These are phyloP conservation scores for Cisticola juncidis DNA, from an alignment of 2,113 vertebrate species.

Conservation along the genomic window DNA sequence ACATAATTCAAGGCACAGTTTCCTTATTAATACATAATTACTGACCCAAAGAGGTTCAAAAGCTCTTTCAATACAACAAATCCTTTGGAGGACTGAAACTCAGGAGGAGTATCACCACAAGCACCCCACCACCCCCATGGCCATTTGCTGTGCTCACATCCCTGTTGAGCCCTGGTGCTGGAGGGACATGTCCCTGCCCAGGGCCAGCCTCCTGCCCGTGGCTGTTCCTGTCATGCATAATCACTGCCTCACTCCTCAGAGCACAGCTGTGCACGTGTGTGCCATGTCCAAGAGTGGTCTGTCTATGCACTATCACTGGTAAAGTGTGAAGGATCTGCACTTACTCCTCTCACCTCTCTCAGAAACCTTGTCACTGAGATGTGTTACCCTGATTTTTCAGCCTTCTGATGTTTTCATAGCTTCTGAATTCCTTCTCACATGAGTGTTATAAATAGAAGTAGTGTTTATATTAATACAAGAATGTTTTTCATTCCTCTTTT, in stretches of 20 bases:
- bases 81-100: not conserved
- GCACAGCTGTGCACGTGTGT: not conserved
- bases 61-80: accelerated
- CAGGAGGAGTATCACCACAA: not conserved
- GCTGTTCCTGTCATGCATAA: accelerated
- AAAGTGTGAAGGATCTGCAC: not conserved
- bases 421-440: too few relatives aligned
- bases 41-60: not conserved
- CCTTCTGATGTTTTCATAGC: too few relatives aligned
- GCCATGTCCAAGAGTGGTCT: not conserved
- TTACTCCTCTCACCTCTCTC: not conserved
- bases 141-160: not conserved
- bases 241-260: not conserved
- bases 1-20: not conserved
- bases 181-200: not conserved
- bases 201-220: not conserved
- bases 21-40: not conserved
- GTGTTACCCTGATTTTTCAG: too few relatives aligned
- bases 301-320: too few relatives aligned
- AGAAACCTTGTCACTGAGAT: not conserved
- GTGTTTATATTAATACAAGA: too few relatives aligned
- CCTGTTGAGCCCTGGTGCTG: accelerated
- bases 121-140: accelerated
- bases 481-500: too few relatives aligned
- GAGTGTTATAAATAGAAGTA: too few relatives aligned